Conservation (phyloP, 1,140 invertebrate species). For the Sinella curviseta region DNA sequence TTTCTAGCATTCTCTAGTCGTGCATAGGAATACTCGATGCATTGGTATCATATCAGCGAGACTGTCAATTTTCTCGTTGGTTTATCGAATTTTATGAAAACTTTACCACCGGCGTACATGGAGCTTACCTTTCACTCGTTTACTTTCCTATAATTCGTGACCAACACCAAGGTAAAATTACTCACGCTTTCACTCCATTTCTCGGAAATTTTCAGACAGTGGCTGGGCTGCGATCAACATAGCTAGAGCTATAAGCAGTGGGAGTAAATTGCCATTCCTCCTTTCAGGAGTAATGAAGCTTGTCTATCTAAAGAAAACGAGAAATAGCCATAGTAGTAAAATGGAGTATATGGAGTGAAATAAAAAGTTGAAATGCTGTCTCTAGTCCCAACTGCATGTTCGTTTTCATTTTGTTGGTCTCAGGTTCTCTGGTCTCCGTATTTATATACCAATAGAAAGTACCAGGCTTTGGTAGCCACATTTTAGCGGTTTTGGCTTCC, state of each 20-base stretch:
- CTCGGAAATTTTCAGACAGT: background rate
- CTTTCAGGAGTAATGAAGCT: background rate
- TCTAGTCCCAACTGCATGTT: background rate
- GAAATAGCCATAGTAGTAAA: background rate
- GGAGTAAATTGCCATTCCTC: background rate
- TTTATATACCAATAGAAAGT: background rate
- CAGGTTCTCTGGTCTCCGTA: too few relatives aligned
- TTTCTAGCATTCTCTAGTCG: background rate
- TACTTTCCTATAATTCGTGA: background rate
- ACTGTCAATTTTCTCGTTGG: background rate
- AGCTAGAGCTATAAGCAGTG: background rate
- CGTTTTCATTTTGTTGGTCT: background rate
- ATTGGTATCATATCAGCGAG: background rate
- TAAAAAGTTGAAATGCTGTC: slow-evolving; percentile 6
- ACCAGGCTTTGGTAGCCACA: background rate
- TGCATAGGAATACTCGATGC: background rate
- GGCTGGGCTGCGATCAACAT: background rate
- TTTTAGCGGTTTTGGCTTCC: background rate
- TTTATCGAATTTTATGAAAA: background rate
- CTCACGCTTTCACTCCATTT: background rate
- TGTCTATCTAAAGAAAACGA: background rate
- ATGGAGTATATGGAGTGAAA: slow-evolving; percentile 12
- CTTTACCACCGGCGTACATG: background rate
- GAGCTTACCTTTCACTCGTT: background rate
- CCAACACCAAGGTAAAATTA: slow-evolving; percentile 2